Evolutionary conservation across 2,113 vertebrate species (phyloP), one percentile per base, ranked within the genome.

Genomic region (Merops nubicus): DNA sequence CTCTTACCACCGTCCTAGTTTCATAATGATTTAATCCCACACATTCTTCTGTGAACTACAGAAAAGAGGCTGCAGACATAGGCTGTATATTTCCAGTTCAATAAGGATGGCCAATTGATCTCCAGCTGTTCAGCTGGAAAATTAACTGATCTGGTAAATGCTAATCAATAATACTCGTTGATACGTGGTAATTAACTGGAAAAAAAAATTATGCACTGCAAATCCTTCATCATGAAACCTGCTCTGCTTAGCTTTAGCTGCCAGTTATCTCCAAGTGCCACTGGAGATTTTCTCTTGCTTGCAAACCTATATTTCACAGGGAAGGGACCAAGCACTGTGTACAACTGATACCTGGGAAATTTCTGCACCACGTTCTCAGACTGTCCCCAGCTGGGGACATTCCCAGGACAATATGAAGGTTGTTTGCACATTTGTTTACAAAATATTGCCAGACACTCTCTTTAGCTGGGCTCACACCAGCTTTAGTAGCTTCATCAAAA

Each of bases 401-500:
- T 95, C 98, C 98, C 89, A 99, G 97, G 70, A 99, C 98, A 28
- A 99, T 98, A 91, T 99, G 99, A 59, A 99, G 98, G 95, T 99
- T 99, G 96, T 98, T 98, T 78, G 99, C 98, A 28, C 99, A 99
- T 97, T 99, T 99, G 92, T 97, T 99, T 73, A 99, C 97, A 29
- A 99, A 99, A 96, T 98, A 99, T 48, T 99, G 99, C 99, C 99
- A 99, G 93, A 99, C 63, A 3, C 98, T 99, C 89, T 99, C 99
- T 97, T 99, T 99, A 65, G 99, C 98, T 4, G 98, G 97, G 25
- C 98, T 98, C 8, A 83, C 17, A 4, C 99, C 99, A 57, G 90
- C 97, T 94, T 97, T 98, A 78, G 97, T 50, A 84, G 99, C 99
- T 89, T 99, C 99, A 4, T 98, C 98, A 12, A 97, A 98, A 21